Base-by-base conservation (phyloP, 1,140 invertebrate species). In the Gryllus bimaculatus region DNA sequence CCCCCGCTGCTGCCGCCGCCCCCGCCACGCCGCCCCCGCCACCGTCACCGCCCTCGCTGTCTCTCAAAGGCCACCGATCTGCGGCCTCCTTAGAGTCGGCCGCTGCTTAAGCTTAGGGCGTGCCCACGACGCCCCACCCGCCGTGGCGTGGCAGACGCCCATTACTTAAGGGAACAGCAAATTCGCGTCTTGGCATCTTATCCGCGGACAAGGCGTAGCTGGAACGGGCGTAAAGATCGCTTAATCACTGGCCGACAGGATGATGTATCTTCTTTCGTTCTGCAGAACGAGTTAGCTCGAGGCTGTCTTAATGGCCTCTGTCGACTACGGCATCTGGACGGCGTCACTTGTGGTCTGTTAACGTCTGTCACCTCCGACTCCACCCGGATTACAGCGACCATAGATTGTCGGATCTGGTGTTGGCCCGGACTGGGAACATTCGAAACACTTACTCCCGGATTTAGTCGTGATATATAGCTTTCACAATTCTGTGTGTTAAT, bases 191-290 rank as follows among this genome's bases (percentile, higher is more conserved):
- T 66, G 54, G 54, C 54, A 66, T 66, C 54, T 66, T 66, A 66
- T 66, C 54, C 54, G 54, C 54, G 54, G 54, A 66, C 54, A 66
- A 66, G 54, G 54, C 54, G 54, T 10, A 66, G 54, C 54, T 66
- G 54, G 54, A 66, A 66, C 54, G 54, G 54, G 54, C 54, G 54
- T 66, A 66, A 66, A 66, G 54, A 66, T 66, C 54, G 54, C 54
- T 66, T 66, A 66, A 66, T 66, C 54, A 66, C 54, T 66, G 10
- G 54, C 54, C 54, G 54, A 66, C 54, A 66, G 54, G 54, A 66
- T 66, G 54, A 66, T 66, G 54, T 66, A 66, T 66, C 54, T 66
- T 66, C 54, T 66, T 66, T 66, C 26, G 54, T 18, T 66, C 54
- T 66, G 54, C 18, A 18, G 54, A 66, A 66, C 54, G 10, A 66